These are phyloP conservation scores for Motacilla tschutschensis DNA, from an alignment of 2,113 vertebrate genomes.

Conservation along the genomic window DNA sequence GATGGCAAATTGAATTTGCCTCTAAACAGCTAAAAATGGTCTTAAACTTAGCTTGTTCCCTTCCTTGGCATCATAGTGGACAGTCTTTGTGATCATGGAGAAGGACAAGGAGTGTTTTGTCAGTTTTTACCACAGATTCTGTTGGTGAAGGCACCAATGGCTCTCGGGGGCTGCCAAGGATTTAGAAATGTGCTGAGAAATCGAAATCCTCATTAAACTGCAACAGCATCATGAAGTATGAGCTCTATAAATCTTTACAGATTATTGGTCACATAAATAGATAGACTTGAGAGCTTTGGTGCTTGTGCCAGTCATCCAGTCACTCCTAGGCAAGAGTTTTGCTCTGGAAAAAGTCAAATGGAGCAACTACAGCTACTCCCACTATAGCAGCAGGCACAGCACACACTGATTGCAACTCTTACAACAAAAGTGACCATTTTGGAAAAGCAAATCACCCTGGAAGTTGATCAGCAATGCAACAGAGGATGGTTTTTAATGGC, in stretches of 20 bases:
- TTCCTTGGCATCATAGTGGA: background rate
- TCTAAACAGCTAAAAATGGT: background rate
- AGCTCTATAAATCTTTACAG: background rate
- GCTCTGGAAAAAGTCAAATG: background rate
- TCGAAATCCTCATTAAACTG: background rate
- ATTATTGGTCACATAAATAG: background rate
- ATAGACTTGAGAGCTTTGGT: background rate
- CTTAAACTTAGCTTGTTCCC: background rate
- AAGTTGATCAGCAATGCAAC: constrained; percentile 32
- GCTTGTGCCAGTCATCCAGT: background rate
- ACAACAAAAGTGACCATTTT: background rate
- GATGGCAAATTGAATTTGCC: background rate
- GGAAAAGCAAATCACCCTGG: background rate
- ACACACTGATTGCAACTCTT: background rate
- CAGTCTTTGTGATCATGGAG: background rate
- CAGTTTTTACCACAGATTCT: background rate
- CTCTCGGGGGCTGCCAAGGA: background rate
- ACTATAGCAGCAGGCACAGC: background rate
- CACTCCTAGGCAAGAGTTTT: background rate
- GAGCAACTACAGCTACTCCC: background rate
- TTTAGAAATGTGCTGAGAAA: background rate
- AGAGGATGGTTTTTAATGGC: constrained; percentile 8
- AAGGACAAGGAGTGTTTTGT: background rate
- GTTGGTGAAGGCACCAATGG: accelerated
- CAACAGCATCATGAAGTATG: background rate